Conservation (phyloP, 2,113 vertebrate genomes). For the Promerops cafer region DNA sequence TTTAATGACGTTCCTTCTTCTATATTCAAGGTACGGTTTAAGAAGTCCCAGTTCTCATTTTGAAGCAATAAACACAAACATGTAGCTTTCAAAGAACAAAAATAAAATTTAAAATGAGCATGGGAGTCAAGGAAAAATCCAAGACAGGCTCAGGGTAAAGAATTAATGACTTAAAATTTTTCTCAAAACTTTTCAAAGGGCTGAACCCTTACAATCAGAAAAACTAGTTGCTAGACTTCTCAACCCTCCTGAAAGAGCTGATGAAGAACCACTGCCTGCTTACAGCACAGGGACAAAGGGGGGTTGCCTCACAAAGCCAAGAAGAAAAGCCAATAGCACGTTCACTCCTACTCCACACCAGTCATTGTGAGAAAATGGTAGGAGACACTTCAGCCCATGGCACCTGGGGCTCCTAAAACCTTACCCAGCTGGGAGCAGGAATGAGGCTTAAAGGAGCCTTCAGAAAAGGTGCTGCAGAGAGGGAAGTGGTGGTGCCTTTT, state of each 20-base stretch:
- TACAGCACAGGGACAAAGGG: accelerated
- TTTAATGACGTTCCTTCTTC: neutral
- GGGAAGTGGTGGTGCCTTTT: too few relatives aligned
- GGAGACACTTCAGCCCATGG: neutral
- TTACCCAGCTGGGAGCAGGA: neutral
- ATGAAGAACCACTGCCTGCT: neutral
- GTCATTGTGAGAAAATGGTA: neutral
- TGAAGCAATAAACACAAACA: neutral
- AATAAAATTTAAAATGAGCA: neutral
- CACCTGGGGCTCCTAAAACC: neutral
- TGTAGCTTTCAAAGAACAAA: neutral
- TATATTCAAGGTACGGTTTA: accelerated
- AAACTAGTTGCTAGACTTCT: neutral
- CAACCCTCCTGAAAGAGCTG: neutral
- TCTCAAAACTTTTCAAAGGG: neutral
- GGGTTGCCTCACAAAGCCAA: neutral
- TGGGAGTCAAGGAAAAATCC: neutral
- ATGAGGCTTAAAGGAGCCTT: neutral
- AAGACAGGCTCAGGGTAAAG: neutral
- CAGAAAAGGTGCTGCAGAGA: neutral
- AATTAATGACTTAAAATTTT: neutral
- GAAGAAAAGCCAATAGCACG: neutral
- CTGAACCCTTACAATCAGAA: neutral
- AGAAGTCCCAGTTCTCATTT: neutral
- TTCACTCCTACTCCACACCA: too few relatives aligned